phyloP scores from a whole-genome alignment of 2,797 vertebrate genomes.

The Brachyalestes nurse region DNA sequence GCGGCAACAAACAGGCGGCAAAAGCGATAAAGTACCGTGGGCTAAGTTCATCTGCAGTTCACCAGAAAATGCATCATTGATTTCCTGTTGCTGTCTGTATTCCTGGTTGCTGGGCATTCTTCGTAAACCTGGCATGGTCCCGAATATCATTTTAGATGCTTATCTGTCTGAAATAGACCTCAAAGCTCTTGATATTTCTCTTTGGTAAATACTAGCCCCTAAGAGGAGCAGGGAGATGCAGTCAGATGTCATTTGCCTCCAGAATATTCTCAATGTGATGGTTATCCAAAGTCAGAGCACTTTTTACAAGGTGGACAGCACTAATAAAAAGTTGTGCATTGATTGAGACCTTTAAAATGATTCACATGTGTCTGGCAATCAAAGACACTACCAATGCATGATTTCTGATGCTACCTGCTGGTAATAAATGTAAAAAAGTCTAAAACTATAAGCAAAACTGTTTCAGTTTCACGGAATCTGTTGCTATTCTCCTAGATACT shows the following conservation, averaged over 20 bases:
- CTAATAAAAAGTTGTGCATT: not conserved
- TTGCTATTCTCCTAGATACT: not conserved
- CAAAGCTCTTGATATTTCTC: not conserved
- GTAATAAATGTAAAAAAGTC: no score
- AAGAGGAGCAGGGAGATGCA: no score
- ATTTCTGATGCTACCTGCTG: not conserved
- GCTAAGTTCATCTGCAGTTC: slow-evolving; percentile 72
- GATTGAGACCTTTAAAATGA: not conserved
- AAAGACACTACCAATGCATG: not conserved
- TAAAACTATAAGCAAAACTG: not conserved
- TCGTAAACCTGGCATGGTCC: slow-evolving; percentile 47
- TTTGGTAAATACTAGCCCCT: not conserved
- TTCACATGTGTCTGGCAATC: not conserved
- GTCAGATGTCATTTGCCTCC: not conserved
- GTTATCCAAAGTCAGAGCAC: not conserved
- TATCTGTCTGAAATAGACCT: not conserved
- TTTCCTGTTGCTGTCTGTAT: slow-evolving; percentile 58
- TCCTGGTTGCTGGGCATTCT: slow-evolving; percentile 29
- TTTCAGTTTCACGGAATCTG: not conserved
- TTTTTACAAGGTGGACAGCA: not conserved
- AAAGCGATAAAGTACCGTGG: slow-evolving; percentile 62
- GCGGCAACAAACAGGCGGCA: slow-evolving; percentile 55
- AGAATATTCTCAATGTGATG: not conserved
- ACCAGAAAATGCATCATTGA: slow-evolving; percentile 69
- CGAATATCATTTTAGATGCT: slow-evolving; percentile 18